These are phyloP conservation scores for Drosophila parthenogenetica DNA, from an alignment of 2,888 invertebrate genomes.

Conservation along the genomic window DNA sequence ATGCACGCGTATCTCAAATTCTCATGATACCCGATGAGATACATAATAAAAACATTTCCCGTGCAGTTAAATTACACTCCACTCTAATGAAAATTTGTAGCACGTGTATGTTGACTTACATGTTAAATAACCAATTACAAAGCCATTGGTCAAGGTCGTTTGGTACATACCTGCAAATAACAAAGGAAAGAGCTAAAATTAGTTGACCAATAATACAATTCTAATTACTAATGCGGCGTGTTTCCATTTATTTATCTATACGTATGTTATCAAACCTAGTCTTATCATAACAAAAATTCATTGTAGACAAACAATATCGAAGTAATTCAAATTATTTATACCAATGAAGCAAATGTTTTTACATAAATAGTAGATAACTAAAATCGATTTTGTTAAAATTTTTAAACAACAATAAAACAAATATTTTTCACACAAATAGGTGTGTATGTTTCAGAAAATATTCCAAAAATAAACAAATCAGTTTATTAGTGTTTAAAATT, in stretches of 20 bases:
- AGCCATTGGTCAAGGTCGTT: constrained; percentile 42
- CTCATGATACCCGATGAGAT: constrained; percentile 9
- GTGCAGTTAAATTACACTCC: constrained; percentile 33
- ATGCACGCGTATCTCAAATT: constrained; percentile 30
- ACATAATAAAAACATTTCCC: constrained; percentile 17
- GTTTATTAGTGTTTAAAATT: too few relatives aligned
- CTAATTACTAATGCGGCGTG: constrained; percentile 4
- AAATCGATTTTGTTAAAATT: too few relatives aligned
- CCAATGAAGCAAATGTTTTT: too few relatives aligned
- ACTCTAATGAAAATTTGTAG: constrained; percentile 49
- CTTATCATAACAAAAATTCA: neutral
- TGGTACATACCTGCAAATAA: constrained; percentile 51
- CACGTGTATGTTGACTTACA: constrained; percentile 61
- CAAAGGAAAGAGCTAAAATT: constrained; percentile 6
- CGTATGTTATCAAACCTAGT: neutral
- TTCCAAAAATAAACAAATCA: too few relatives aligned
- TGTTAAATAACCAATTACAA: constrained; percentile 48
- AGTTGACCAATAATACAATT: neutral
- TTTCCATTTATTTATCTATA: neutral
- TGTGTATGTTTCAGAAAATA: too few relatives aligned
- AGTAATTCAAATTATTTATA: too few relatives aligned
- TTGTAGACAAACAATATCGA: neutral
- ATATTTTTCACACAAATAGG: too few relatives aligned
- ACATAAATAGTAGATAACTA: neutral
- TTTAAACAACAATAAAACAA: too few relatives aligned